Evolutionary conservation across 2,888 invertebrate species (phyloP).

Genomic region (Drosophila tanythrix): DNA sequence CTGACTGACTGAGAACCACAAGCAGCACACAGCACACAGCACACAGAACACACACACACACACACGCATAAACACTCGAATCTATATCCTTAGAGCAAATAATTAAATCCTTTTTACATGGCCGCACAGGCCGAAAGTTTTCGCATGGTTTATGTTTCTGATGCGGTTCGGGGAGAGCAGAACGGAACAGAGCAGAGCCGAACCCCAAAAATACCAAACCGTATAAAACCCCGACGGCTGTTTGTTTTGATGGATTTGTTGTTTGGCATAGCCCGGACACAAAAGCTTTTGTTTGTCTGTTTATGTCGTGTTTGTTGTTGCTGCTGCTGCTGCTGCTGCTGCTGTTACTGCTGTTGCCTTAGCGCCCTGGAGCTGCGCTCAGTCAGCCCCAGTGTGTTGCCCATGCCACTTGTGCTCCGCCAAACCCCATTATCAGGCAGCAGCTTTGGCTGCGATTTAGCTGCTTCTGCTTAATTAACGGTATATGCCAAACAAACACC

Average conservation of each 20-base stretch:
- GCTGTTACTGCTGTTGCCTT: slow-evolving; percentile 51
- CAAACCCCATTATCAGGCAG: slow-evolving; percentile 32
- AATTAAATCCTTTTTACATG: slow-evolving; percentile 84
- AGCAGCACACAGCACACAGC: slow-evolving; percentile 24
- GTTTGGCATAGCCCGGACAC: slow-evolving; percentile 57
- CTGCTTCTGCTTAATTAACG: slow-evolving; percentile 81
- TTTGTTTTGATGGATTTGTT: slow-evolving; percentile 83
- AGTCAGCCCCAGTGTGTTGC: slow-evolving; percentile 12
- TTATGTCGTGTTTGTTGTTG: slow-evolving; percentile 69
- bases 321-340: slow-evolving; percentile 31
- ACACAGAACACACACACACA: slow-evolving; percentile 12
- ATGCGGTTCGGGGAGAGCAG: slow-evolving; percentile 37
- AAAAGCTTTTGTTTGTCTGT: slow-evolving; percentile 80
- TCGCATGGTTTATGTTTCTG: slow-evolving; percentile 39
- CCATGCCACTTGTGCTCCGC: slow-evolving; percentile 7
- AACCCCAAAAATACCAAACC: slow-evolving; percentile 40
- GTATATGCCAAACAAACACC: slow-evolving; percentile 55
- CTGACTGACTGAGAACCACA: slow-evolving; percentile 39
- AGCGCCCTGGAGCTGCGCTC: slow-evolving; percentile 55
- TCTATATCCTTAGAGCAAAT: slow-evolving; percentile 80
- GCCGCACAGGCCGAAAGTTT: slow-evolving; percentile 72
- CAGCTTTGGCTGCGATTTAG: slow-evolving; percentile 31
- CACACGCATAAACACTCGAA: slow-evolving; percentile 14
- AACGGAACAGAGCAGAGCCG: not conserved
- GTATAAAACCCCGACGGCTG: slow-evolving; percentile 66